Evolutionary conservation across 1,140 invertebrate genomes (phyloP).

Genomic region (Parapsyche elsis): DNA sequence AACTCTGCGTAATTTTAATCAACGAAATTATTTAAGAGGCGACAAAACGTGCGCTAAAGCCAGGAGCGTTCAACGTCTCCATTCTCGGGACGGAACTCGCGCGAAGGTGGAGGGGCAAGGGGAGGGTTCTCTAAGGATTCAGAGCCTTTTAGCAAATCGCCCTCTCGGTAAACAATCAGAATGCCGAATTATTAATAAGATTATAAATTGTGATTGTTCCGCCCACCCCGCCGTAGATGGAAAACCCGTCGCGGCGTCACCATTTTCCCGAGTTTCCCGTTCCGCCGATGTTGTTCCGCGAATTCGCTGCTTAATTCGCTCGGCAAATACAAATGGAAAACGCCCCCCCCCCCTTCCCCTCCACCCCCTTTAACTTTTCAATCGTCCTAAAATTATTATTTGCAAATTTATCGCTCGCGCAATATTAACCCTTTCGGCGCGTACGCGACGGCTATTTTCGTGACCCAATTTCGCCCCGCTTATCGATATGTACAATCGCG

Average conservation of each 20-base stretch:
- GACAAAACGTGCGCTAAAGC: not conserved
- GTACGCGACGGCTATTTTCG: not conserved
- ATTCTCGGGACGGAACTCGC: not conserved
- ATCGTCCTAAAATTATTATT: conserved; percentile 17
- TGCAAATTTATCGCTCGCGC: conserved; percentile 6
- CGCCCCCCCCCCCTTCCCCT: not conserved
- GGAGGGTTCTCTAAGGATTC: conserved; percentile 1
- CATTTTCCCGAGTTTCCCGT: not conserved
- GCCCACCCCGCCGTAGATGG: not conserved
- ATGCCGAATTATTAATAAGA: conserved; percentile 51
- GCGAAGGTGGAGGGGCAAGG: not conserved
- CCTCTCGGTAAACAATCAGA: conserved; percentile 47
- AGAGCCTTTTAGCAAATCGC: not conserved
- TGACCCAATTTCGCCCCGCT: not conserved
- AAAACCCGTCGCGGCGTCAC: too few species aligned
- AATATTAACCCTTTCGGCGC: conserved; percentile 1
- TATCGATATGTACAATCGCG: too few species aligned
- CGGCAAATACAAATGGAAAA: conserved; percentile 36
- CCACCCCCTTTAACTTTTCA: not conserved
- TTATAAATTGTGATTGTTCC: conserved; percentile 48
- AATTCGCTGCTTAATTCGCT: conserved; percentile 37
- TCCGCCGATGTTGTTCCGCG: conserved; percentile 10
- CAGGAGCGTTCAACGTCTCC: not conserved
- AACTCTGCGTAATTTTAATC: not conserved
- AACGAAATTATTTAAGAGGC: conserved; percentile 11